These are phyloP conservation scores for Zaprionus ornatus DNA, from an alignment of 1,140 invertebrate genomes.

Conservation along the genomic window DNA sequence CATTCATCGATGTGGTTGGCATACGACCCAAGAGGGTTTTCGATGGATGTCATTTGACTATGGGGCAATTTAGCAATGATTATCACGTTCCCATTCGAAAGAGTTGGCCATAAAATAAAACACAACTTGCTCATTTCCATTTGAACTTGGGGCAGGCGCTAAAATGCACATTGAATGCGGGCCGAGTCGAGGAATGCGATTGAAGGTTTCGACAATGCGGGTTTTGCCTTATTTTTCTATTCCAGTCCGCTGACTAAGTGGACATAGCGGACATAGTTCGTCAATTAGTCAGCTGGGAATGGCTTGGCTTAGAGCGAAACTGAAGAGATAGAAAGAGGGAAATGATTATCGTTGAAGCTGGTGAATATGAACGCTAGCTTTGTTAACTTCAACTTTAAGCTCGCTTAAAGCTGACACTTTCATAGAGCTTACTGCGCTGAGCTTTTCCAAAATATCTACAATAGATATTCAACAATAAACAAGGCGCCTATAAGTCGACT, in stretches of 20 bases:
- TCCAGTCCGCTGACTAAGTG: slow-evolving; percentile 38
- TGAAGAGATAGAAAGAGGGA: not conserved
- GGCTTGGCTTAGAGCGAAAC: not conserved
- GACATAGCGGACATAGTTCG: slow-evolving; percentile 14
- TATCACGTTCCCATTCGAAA: slow-evolving; percentile 69
- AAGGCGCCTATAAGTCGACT: not conserved
- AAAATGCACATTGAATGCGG: slow-evolving; percentile 71
- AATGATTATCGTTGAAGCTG: not conserved
- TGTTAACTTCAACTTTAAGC: not conserved
- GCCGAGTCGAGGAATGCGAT: slow-evolving; percentile 46
- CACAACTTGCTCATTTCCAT: slow-evolving; percentile 60
- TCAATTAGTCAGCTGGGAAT: slow-evolving; percentile 42
- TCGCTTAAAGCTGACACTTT: not conserved
- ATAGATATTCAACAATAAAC: not conserved
- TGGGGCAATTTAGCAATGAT: slow-evolving; percentile 55
- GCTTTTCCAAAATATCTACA: not conserved
- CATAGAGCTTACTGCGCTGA: not conserved
- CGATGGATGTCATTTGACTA: slow-evolving; percentile 14
- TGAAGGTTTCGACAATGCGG: slow-evolving; percentile 60
- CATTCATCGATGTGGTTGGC: slow-evolving; percentile 54
- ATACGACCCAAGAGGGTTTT: slow-evolving; percentile 12
- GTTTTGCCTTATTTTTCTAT: slow-evolving; percentile 51
- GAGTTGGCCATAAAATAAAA: slow-evolving; percentile 54
- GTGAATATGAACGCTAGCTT: not conserved
- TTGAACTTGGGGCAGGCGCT: slow-evolving; percentile 75